phyloP scores from a whole-genome alignment of 1,140 invertebrate genomes.

The Hydropsyche tenuis region DNA sequence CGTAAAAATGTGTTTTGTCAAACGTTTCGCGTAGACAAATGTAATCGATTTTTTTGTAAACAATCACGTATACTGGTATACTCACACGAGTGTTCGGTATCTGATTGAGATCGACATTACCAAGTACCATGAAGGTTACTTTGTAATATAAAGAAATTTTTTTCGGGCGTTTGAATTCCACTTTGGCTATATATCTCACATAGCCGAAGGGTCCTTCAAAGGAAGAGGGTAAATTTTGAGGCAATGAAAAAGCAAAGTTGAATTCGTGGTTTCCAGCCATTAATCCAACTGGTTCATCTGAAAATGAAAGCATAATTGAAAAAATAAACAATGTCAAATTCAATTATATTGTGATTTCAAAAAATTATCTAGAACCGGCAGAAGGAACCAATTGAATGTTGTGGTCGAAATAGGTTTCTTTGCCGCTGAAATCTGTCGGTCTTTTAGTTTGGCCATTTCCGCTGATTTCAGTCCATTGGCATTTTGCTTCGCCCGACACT shows the following conservation, averaged over 20 bases:
- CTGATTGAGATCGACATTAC: conserved; percentile 24
- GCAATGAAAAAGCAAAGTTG: conserved; percentile 27
- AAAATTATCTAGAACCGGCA: no score
- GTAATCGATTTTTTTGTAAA: background rate
- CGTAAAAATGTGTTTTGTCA: background rate
- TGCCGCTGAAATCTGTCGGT: background rate
- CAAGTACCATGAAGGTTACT: conserved; percentile 23
- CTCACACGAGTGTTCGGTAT: conserved; percentile 20
- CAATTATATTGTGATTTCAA: no score
- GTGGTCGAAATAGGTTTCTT: conserved; percentile 30
- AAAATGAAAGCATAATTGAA: no score
- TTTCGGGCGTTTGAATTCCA: background rate
- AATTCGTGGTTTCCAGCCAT: conserved; percentile 21
- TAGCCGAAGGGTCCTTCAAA: conserved; percentile 29
- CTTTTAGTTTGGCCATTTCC: conserved; percentile 24
- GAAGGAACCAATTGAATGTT: conserved; percentile 10
- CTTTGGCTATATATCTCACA: conserved; percentile 19
- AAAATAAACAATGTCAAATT: no score
- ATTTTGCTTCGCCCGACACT: conserved; percentile 4
- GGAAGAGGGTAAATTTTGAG: conserved; percentile 25
- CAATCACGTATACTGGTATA: background rate
- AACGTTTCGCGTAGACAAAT: background rate
- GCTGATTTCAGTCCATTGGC: conserved; percentile 6
- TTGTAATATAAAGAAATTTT: background rate
- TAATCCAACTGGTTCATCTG: conserved; percentile 3